phyloP scores from a whole-genome alignment of 1,140 invertebrate genomes.

The Ips nitidus region DNA sequence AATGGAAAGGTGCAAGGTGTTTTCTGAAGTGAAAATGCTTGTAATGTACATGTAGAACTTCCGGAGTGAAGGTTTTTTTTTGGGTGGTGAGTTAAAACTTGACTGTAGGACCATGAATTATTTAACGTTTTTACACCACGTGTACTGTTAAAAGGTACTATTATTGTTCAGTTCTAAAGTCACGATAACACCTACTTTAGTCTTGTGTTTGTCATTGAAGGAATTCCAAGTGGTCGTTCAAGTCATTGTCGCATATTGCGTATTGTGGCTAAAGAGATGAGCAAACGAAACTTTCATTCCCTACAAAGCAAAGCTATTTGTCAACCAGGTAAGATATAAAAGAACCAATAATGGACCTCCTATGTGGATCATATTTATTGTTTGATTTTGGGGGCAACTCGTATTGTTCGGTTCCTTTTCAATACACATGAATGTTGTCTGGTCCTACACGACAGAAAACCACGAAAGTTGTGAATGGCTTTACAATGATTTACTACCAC shows the following conservation, averaged over 20 bases:
- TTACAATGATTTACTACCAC: constrained; percentile 16
- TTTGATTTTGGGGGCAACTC: constrained; percentile 19
- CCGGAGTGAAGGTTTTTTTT: not conserved
- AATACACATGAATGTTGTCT: constrained; percentile 10
- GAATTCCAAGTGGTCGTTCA: too few species aligned
- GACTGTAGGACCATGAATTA: not conserved
- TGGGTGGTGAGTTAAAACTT: not conserved
- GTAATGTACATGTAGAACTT: constrained; percentile 7
- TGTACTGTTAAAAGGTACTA: too few species aligned
- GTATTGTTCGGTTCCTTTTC: constrained; percentile 16
- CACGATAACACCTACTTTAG: too few species aligned
- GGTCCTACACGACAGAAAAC: constrained; percentile 24
- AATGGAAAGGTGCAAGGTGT: constrained; percentile 26
- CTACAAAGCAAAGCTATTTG: constrained; percentile 12
- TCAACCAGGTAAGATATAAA: constrained; percentile 26
- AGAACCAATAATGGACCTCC: constrained; percentile 20
- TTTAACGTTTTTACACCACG: too few species aligned
- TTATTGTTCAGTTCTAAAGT: too few species aligned
- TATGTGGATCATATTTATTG: constrained; percentile 23
- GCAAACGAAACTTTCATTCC: constrained; percentile 24
- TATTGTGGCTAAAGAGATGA: constrained; percentile 15
- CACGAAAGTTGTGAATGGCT: constrained; percentile 26
- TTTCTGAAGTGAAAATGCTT: constrained; percentile 13
- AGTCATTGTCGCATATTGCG: too few species aligned
- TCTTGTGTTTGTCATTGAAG: too few species aligned